Evolutionary conservation across 2,113 vertebrate species (phyloP), one percentile per base, ranked within the genome.

Genomic region (Baryphthengus martii): DNA sequence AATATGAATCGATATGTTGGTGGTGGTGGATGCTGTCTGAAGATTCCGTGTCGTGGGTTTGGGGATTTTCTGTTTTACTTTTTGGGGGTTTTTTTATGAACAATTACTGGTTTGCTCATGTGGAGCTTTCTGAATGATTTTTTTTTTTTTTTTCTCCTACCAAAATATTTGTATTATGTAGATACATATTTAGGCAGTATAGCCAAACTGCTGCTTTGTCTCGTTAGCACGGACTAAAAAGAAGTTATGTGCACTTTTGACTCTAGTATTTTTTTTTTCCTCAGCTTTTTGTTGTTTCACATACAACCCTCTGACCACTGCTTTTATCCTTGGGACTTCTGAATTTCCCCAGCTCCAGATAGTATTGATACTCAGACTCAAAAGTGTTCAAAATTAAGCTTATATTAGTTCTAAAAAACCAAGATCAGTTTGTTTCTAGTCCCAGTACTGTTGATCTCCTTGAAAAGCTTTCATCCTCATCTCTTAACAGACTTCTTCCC

Each of bases 171-270:
- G 3, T 49, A 4, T 58, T n/a, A 19, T 25, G 10, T 66, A 28
- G 73, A 80, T 74, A 28, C 39, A 6, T 5, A 7, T 49, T 61
- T 10, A 25, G 50, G 4, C 50, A 6, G 21, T 66, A 5, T 13
- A 37, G 56, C 70, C 88, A 83, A 45, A 44, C 21, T 88, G 44
- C 53, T 95, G 73, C 23, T 90, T 90, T 92, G 33, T 90, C 90
- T 93, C 90, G 31, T 73, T 93, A 94, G 71, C 68, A 42, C 76
- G 42, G 42, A 20, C 72, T 95, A 58, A 95, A 84, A 74, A 76
- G 80, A 91, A 94, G 20, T 88, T 92, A 47, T 37, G 83, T 97
- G 88, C 24, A 94, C 55, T 81, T 96, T 67, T 87, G 76, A 66
- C 24, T 77, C 15, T 13, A 8, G 21, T 25, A 49, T 47, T 66